A percentile compares a stretch with the other conserved stretches of the same genome.
Evolutionary conservation across 1,140 invertebrate species (phyloP).

Genomic region (Calliopsis andreniformis): DNA sequence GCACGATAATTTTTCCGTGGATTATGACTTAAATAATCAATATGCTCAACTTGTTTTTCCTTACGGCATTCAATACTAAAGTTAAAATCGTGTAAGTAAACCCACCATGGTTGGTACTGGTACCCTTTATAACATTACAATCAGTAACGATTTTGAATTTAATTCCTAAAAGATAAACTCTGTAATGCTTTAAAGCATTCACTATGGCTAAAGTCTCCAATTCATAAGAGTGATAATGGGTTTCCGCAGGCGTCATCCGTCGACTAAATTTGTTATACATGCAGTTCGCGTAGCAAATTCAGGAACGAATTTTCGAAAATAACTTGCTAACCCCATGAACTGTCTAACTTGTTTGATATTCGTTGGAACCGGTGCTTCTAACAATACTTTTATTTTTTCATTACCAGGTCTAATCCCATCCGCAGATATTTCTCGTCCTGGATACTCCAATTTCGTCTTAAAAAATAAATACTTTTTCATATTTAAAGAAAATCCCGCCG

Average conservation of each 20-base stretch:
- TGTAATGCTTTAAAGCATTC: conserved; percentile 53
- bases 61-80: conserved; percentile 4
- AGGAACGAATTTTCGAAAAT: conserved; percentile 14
- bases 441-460: background rate
- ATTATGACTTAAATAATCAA: conserved; percentile 12
- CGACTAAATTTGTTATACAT: background rate
- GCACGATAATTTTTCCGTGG: background rate
- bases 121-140: conserved; percentile 5
- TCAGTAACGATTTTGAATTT: too few species aligned
- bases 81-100: conserved; percentile 14
- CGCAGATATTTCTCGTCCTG: background rate
- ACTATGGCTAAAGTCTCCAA: too few species aligned
- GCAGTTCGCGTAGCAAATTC: background rate
- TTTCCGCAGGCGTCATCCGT: too few species aligned
- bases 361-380: background rate
- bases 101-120: conserved; percentile 17
- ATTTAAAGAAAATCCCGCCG: too few species aligned
- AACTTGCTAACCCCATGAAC: conserved; percentile 12
- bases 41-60: background rate
- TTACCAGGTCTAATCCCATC: background rate
- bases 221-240: conserved; percentile 24
- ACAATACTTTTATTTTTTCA: background rate
- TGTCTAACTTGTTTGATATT: background rate
- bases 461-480: conserved; percentile 11
- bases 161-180: conserved; percentile 59